These are phyloP conservation scores for Carassius carassius DNA, from an alignment of 2,113 vertebrate species.

Conservation along the genomic window DNA sequence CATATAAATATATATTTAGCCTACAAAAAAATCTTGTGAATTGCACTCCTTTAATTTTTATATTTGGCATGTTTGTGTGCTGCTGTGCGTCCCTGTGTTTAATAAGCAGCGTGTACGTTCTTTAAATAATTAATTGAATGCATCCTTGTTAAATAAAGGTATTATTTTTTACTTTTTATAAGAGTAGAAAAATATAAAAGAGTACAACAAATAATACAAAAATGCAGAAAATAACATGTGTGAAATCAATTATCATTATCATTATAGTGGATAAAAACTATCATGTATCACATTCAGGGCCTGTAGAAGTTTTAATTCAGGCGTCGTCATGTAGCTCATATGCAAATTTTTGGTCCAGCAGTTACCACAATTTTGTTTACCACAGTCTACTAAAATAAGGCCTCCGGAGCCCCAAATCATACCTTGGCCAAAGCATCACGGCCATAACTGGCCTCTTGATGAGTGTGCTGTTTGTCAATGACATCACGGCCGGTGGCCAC, in stretches of 20 bases:
- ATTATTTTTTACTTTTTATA: too few species aligned
- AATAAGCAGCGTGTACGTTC: too few species aligned
- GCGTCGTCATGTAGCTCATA: neutral
- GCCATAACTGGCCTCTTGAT: constrained; percentile 91
- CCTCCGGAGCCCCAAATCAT: neutral
- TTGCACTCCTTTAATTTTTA: too few species aligned
- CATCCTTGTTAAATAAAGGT: too few species aligned
- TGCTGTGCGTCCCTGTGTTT: too few species aligned
- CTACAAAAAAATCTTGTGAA: too few species aligned
- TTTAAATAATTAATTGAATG: too few species aligned
- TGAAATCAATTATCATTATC: neutral
- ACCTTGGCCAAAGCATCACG: constrained; percentile 96
- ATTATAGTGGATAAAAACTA: neutral
- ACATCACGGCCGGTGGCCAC: constrained; percentile 92
- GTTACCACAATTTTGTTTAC: neutral
- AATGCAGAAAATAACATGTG: too few species aligned
- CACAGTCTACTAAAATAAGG: neutral
- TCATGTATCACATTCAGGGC: neutral
- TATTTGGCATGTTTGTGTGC: too few species aligned
- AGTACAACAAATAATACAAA: neutral
- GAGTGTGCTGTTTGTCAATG: constrained; percentile 95
- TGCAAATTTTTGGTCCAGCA: neutral
- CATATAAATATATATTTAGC: too few species aligned
- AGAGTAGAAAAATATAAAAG: neutral
- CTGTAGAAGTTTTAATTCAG: neutral